Evolutionary conservation across 2,888 invertebrate genomes (phyloP), one percentile per base, ranked within the genome.

Genomic region (Sarcophaga caerulescens): DNA sequence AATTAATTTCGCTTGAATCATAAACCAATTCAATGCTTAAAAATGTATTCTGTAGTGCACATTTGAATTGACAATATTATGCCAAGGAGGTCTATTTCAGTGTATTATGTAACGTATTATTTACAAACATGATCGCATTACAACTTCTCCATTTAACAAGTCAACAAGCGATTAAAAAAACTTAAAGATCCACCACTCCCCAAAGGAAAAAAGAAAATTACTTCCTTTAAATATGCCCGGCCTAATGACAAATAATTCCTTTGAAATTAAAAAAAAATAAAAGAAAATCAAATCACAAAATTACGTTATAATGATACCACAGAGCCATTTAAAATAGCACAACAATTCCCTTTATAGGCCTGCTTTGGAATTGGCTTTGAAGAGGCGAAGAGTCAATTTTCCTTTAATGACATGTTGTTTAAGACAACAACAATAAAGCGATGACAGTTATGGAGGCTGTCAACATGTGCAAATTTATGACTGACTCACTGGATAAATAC

Each of bases 331-430:
- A 82, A 60, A 89, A 91, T 70, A 84, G 75, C 88, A 81, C 76
- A 85, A 84, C 91, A 92, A 92, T 92, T 92, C 92, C 92, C 91
- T 92, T 91, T 92, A 92, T 87, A 88, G 83, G 87, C 80, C 59
- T 52, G 76, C 59, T 68, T 47, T n/a, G 19, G 5, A 52, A 52
- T 52, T 17, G 12, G 1, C 52, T 14, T 35, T 35, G 8, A 68
- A 66, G 5, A 21, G 21, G 19, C 21, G 47, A 74, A 65, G 60
- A 84, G 79, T 84, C 75, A 75, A 75, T 75, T 70, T 60, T 80
- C n/a, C 25, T 71, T 70, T 85, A 87, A 85, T 75, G 77, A 87
- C 76, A 81, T 76, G 81, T 84, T 85, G 63, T 78, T 52, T 12
- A 10, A 8, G 12, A 4, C 52, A 52, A 52, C 12, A 52, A 52